Base-by-base conservation (phyloP, 1,140 invertebrate genomes). In the Luehdorfia chinensis region DNA sequence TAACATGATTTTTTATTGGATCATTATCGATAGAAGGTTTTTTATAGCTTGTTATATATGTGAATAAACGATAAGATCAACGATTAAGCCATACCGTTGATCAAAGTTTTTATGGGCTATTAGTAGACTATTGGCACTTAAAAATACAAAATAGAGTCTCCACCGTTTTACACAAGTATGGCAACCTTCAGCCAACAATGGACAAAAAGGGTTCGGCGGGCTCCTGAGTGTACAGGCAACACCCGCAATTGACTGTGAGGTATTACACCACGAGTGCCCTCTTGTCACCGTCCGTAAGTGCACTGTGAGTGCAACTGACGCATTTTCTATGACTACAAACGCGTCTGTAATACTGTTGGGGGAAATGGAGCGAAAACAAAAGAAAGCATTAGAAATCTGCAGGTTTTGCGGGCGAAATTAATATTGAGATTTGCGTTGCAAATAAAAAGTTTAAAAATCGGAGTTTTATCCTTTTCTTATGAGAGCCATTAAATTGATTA, bases 181-280 rank as follows among this genome's bases (percentile, higher is more conserved):
- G n/a, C n/a, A n/a, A 46, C 37, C 44, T 18, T 16, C 41, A 9
- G 33, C 45, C 55, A 55, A 66, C 61, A 55, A 65, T 57, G 47
- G 56, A 37, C 28, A 55, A 49, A 37, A 65, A 73, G 66, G 63
- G 68, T 60, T 59, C 47, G 62, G 63, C 57, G 59, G 59, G 57
- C 55, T 54, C 63, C 73, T 52, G 64, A 79, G 69, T 59, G 67
- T 59, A 47, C 64, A 70, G 68, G 75, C 72, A 66, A 72, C 56
- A 59, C 67, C 66, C 64, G 50, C 75, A 79, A 79, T 79, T 75
- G 73, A 77, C 70, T 71, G 59, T 48, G 65, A 66, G 75, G 63
- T 66, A 49, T 71, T 62, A 69, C 66, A 73, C 59, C 66, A 71
- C 60, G 50, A 74, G 75, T 55, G 59, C 54, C 33, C 55, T 72